phyloP scores from a whole-genome alignment of 2,888 invertebrate species.

The Punctoribates punctum region DNA sequence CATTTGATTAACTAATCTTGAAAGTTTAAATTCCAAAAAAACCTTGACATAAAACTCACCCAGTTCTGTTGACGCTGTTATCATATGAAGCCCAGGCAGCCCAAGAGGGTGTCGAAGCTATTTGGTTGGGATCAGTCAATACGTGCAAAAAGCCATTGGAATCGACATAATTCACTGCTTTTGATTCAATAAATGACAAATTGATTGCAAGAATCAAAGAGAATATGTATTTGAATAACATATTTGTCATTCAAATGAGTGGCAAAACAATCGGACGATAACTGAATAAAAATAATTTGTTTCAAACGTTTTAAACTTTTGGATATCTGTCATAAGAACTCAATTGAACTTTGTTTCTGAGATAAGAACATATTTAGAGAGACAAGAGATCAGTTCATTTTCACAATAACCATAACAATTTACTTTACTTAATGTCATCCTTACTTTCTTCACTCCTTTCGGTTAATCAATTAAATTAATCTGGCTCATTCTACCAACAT shows the following conservation, averaged over 20 bases:
- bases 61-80: neutral
- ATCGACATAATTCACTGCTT: neutral
- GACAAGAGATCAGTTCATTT: too few species aligned
- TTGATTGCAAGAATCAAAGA: neutral
- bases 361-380: too few species aligned
- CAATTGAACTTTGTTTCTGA: too few species aligned
- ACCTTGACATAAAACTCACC: neutral
- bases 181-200: neutral
- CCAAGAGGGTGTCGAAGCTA: neutral
- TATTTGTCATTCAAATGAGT: neutral
- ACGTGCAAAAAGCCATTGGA: neutral
- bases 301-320: too few species aligned
- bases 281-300: too few species aligned
- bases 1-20: neutral
- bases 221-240: neutral
- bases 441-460: too few species aligned
- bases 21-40: neutral
- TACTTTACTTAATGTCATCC: too few species aligned
- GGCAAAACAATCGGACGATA: neutral
- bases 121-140: neutral
- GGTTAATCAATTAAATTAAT: too few species aligned
- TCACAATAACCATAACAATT: too few species aligned
- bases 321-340: too few species aligned
- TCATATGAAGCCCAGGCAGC: neutral
- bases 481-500: too few species aligned